A percentile compares a stretch with the other conserved stretches of the same genome.
These are phyloP conservation scores for Turnix velox DNA, from an alignment of 2,113 vertebrate species.

Conservation along the genomic window DNA sequence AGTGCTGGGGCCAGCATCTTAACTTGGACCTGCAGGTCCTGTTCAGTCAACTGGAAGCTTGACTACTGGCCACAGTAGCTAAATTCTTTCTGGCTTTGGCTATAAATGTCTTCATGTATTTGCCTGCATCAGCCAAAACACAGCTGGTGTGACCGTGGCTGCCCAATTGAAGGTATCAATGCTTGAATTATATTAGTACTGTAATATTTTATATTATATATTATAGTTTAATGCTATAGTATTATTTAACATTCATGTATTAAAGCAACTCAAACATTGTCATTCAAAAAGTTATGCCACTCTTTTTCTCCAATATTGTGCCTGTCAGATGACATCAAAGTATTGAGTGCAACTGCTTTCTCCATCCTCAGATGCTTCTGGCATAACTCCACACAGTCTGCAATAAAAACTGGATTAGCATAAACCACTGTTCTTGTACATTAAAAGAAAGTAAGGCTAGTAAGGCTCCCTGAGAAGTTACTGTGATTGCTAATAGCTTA, in stretches of 20 bases:
- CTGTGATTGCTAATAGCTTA: background rate
- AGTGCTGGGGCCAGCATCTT: background rate
- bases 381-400: background rate
- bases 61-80: accelerated
- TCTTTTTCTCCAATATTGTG: background rate
- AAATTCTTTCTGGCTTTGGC: background rate
- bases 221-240: background rate
- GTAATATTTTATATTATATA: background rate
- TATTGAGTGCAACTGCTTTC: accelerated
- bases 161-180: background rate
- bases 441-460: background rate
- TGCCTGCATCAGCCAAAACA: background rate
- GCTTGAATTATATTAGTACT: background rate
- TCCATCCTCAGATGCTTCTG: background rate
- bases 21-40: background rate
- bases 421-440: background rate
- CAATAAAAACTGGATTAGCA: background rate
- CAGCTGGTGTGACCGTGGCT: background rate
- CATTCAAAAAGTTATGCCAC: background rate
- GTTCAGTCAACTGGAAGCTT: background rate
- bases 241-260: background rate
- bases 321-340: background rate
- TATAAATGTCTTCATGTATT: background rate
- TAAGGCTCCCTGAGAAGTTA: background rate
- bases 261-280: background rate